Base-by-base conservation (phyloP, 92 coral and sea anemone genomes). In the Epizoanthus stellaris region DNA sequence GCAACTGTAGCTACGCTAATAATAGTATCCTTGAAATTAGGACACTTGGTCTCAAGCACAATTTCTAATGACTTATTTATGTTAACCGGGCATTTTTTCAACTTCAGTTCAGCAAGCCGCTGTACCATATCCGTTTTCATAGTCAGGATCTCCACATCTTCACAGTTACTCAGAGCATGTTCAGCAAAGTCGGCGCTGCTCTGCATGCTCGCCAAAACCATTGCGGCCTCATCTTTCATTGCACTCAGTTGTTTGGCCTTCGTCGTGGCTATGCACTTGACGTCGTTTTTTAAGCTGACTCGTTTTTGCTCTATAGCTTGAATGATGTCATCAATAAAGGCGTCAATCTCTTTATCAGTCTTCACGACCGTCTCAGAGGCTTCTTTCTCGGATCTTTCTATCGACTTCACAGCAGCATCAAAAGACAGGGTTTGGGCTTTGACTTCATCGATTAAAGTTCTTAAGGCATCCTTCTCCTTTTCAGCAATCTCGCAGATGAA, bases 101-200 rank as follows among this genome's bases (percentile, higher is more conserved):
- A 53, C 45, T 80, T 89, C 57, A 89, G 87, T 36, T 85, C 64
- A 36, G 79, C 40, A n/a, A 89, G 76, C 40, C 82, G 79, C 23
- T 85, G 83, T 30, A 73, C 49, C 19, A 89, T 30, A 30, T 30
- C 34, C 34, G 34, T 30, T 30, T 30, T 30, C 34, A 30, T 30
- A 30, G 34, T 1, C 34, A 30, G 34, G 34, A 30, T 30, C 34
- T 30, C 34, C 34, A 30, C 34, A 30, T 30, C 34, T 30, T 86
- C 87, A 38, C 93, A 93, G 36, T 77, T 84, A n/a, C 67, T 49
- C 38, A 91, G 39, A 17, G 87, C 85, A 14, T 64, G 72, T 16
- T 89, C 86, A 54, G 92, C 67, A 34, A 86, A 91, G 3, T 76
- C 85, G 47, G 43, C 30, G 85, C 60, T 21, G 86, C 76, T 5